A percentile compares a stretch with the other conserved stretches of the same genome.
phyloP scores from a whole-genome alignment of 2,797 vertebrate species.

The Uromys caudimaculatus region DNA sequence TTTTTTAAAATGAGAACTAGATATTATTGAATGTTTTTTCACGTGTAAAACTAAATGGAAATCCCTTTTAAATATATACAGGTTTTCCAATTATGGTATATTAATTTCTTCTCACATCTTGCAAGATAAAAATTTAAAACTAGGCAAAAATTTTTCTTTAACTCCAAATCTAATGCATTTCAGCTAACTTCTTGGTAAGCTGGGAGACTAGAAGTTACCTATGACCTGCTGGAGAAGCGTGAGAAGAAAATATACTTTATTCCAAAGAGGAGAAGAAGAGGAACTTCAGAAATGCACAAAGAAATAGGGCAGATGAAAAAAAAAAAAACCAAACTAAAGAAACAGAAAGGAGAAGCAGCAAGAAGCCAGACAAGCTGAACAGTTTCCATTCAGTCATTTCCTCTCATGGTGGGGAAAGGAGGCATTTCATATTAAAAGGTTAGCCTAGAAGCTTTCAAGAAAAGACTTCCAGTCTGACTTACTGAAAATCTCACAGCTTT shows the following conservation, averaged over 20 bases:
- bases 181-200: conserved; percentile 68
- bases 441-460: background rate
- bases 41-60: background rate
- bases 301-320: background rate
- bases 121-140: conserved; percentile 6
- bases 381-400: background rate
- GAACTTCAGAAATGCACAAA: background rate
- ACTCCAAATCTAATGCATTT: conserved; percentile 63
- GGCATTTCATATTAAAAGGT: background rate
- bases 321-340: too few relatives aligned
- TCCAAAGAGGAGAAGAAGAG: background rate
- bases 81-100: background rate
- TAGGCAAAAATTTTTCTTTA: background rate
- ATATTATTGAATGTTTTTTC: background rate
- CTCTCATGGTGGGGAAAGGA: background rate
- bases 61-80: background rate
- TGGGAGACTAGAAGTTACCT: background rate
- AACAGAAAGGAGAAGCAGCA: background rate
- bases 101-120: background rate
- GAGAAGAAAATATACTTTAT: background rate
- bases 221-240: background rate
- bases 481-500: background rate
- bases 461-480: background rate
- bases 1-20: background rate
- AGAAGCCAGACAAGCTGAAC: background rate